Evolutionary conservation across 2,888 invertebrate species (phyloP).

Genomic region (Amblyjoppa fuscipennis): DNA sequence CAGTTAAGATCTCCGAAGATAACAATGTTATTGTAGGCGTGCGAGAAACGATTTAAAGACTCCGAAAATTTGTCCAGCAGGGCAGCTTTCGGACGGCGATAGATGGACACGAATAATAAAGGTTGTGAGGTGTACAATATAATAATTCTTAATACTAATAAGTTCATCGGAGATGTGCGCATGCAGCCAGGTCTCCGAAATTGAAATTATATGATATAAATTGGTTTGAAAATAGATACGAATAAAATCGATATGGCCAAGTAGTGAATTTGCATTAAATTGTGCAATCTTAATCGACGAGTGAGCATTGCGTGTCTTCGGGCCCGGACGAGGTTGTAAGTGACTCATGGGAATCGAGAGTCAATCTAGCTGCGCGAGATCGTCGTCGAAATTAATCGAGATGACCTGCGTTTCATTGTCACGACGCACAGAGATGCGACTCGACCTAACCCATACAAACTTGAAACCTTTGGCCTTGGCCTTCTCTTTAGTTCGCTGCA

Average conservation of each 20-base stretch:
- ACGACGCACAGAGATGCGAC: background rate
- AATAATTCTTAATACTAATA: conserved; percentile 9
- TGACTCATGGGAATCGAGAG: too few relatives aligned
- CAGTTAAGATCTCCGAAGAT: conserved; percentile 35
- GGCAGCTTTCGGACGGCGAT: conserved; percentile 30
- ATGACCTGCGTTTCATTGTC: background rate
- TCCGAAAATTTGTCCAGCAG: conserved; percentile 7
- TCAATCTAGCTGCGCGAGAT: too few relatives aligned
- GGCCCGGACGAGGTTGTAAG: too few relatives aligned
- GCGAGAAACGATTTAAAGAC: background rate
- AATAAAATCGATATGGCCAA: background rate
- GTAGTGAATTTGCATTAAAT: too few relatives aligned
- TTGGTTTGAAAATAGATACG: background rate
- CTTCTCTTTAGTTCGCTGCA: background rate
- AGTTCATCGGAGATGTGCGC: conserved; percentile 1
- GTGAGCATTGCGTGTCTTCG: background rate
- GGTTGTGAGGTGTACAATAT: background rate
- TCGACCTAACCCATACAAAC: conserved; percentile 10
- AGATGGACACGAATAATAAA: background rate
- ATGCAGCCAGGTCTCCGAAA: conserved; percentile 35
- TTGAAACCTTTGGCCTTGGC: background rate
- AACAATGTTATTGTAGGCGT: conserved; percentile 31
- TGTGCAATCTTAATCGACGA: background rate
- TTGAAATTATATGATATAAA: conserved; percentile 19
- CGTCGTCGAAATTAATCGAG: too few relatives aligned